phyloP scores from a whole-genome alignment of 1,140 invertebrate species.

The Acarapis woodi region DNA sequence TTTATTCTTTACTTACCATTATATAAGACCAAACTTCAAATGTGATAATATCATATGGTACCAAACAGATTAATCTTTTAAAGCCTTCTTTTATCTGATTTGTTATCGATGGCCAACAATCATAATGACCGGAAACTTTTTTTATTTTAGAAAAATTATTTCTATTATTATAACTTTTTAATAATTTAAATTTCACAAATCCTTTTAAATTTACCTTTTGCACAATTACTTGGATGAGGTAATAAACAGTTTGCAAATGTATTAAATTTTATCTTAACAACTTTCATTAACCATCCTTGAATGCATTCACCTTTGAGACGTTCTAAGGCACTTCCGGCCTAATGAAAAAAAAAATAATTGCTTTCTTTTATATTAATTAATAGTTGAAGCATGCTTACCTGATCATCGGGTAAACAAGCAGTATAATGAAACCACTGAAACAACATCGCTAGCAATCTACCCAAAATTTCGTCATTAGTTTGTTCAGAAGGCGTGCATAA shows the following conservation, averaged over 20 bases:
- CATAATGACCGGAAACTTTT: slow-evolving; percentile 25
- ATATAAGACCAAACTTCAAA: slow-evolving; percentile 29
- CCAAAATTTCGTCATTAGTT: slow-evolving; percentile 55
- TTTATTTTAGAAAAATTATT: too few relatives aligned
- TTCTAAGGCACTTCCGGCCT: slow-evolving; percentile 55
- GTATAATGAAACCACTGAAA: slow-evolving; percentile 99
- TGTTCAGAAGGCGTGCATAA: slow-evolving; percentile 52
- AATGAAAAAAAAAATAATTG: too few relatives aligned
- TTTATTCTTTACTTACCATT: too few relatives aligned
- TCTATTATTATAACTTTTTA: not conserved
- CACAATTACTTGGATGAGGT: slow-evolving; percentile 61
- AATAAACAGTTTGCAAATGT: slow-evolving; percentile 55
- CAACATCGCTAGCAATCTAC: slow-evolving; percentile 67
- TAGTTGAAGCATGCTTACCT: too few relatives aligned
- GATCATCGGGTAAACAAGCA: slow-evolving; percentile 77
- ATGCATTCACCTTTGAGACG: slow-evolving; percentile 76
- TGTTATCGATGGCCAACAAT: slow-evolving; percentile 31
- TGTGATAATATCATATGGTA: slow-evolving; percentile 88
- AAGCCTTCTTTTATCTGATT: slow-evolving; percentile 82
- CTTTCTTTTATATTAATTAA: slow-evolving; percentile 20
- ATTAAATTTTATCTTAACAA: slow-evolving; percentile 54
- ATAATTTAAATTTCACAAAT: slow-evolving; percentile 1
- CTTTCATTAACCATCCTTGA: slow-evolving; percentile 58
- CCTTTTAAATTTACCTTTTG: slow-evolving; percentile 34
- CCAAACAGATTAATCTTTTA: slow-evolving; percentile 66